A percentile compares a stretch with the other conserved stretches of the same genome.
Conservation (phyloP, 1,140 invertebrate genomes). For the Drosophila saltans region DNA sequence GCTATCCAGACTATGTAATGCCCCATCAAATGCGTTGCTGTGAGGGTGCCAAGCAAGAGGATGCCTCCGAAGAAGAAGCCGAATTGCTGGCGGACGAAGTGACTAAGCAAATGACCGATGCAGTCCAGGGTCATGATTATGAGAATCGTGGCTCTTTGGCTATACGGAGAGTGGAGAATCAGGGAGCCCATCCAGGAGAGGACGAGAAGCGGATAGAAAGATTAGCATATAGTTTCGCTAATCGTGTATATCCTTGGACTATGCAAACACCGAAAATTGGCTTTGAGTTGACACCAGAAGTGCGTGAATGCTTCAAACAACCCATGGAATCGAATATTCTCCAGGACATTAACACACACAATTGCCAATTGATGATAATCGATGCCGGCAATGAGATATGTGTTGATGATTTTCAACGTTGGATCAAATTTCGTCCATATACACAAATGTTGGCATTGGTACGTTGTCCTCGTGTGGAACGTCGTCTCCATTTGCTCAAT, state of each 20-base stretch:
- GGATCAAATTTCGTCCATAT: conserved; percentile 68
- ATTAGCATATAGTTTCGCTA: conserved; percentile 65
- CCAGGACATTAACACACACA: conserved; percentile 42
- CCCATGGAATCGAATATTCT: conserved; percentile 53
- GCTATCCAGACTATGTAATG: conserved; percentile 50
- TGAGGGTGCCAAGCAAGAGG: conserved; percentile 19
- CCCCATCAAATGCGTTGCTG: conserved; percentile 57
- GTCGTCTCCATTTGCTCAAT: conserved; percentile 53
- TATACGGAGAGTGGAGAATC: conserved; percentile 41
- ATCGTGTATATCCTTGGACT: conserved; percentile 68
- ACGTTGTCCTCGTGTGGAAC: conserved; percentile 50
- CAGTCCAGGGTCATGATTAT: neutral
- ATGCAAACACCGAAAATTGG: conserved; percentile 56
- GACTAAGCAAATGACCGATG: neutral
- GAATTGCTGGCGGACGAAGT: conserved; percentile 18
- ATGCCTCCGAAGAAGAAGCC: conserved; percentile 10
- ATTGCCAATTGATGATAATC: conserved; percentile 66
- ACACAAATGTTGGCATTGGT: conserved; percentile 55
- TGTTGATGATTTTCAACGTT: conserved; percentile 54
- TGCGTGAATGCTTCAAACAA: conserved; percentile 28
- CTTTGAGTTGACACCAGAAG: conserved; percentile 40
- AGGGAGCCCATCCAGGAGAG: conserved; percentile 9
- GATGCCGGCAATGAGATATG: conserved; percentile 57
- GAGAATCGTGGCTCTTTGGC: conserved; percentile 13
- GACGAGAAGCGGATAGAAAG: conserved; percentile 48